Evolutionary conservation across 2,113 vertebrate species (phyloP).

Genomic region (Barbus barbus): DNA sequence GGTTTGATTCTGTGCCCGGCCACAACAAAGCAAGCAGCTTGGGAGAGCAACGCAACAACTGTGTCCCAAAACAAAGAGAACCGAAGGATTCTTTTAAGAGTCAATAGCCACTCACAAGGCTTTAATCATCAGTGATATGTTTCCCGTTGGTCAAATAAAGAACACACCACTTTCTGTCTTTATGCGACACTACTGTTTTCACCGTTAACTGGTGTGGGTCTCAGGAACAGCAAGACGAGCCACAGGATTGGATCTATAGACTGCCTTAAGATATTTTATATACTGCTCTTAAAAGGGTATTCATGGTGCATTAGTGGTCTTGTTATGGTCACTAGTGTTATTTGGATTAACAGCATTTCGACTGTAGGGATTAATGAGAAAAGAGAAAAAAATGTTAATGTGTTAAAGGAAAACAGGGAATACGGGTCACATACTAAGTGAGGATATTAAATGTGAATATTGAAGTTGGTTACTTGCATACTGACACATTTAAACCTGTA

Average conservation of each 20-base stretch:
- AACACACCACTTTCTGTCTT: slow-evolving; percentile 14
- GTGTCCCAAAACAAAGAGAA: background rate
- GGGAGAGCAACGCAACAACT: slow-evolving; percentile 8
- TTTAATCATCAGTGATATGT: background rate
- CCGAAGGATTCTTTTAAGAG: slow-evolving; percentile 1
- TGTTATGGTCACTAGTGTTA: slow-evolving; percentile 61
- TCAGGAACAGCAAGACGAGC: slow-evolving; percentile 94
- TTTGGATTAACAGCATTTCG: slow-evolving; percentile 84
- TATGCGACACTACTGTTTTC: slow-evolving; percentile 48
- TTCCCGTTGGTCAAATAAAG: background rate
- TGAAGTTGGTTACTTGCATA: background rate
- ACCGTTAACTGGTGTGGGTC: slow-evolving; percentile 84
- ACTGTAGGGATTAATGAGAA: slow-evolving; percentile 88
- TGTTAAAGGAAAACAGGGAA: slow-evolving; percentile 45
- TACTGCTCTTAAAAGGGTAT: slow-evolving; percentile 40
- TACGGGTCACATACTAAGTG: background rate
- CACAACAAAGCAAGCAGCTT: slow-evolving; percentile 22
- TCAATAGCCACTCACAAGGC: background rate
- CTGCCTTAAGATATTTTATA: slow-evolving; percentile 69
- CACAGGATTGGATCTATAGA: slow-evolving; percentile 78
- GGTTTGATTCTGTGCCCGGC: slow-evolving; percentile 24
- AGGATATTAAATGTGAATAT: slow-evolving; percentile 62
- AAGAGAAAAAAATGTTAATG: slow-evolving; percentile 48
- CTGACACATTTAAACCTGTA: slow-evolving; percentile 28
- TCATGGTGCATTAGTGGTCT: slow-evolving; percentile 78